Base-by-base conservation (phyloP, 2,797 vertebrate species). In the Xerus rutilus region DNA sequence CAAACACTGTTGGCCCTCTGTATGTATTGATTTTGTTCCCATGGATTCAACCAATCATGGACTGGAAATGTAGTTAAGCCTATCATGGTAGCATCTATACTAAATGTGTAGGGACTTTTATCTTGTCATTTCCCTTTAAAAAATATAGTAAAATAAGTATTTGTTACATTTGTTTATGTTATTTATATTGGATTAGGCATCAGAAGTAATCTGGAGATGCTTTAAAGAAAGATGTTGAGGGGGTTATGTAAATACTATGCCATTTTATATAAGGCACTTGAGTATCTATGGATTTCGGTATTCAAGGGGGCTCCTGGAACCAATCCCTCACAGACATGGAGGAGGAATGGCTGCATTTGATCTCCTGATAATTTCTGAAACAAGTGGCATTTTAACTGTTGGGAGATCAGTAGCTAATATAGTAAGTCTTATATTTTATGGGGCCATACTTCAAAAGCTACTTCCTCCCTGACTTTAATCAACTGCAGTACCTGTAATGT, bases 361-460 rank as follows among this genome's bases (percentile, higher is more conserved):
- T 77, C 57, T 64, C 43, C 15, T 73, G 49, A 35, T 77, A 69
- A 73, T 89, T 95, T 94, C 79, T 86, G 21, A 94, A 95, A 89
- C 45, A 83, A 94, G 52, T 21, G 21, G n/a, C 23, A 47, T 81
- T 86, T 86, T 67, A 54, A 87, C 57, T 67, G 59, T 54, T 87
- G 81, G 54, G 62, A 83, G 45, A 57, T 92, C 47, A 28, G 67
- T 49, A 59, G 43, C 39, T 84, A 52, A 30, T 35, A 74, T 1
- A 81, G 54, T 39, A 32, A 86, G n/a, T 76, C 39, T 59, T 74
- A 17, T 23, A 47, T 77, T 93, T 92, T 74, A 67, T 59, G 69
- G 59, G 67, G 20, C 35, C 15, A 7, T 13, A 39, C 62, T 88
- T 89, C 76, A 89, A 74, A 95, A 82, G 74, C 57, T 39, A 32